Evolutionary conservation across 2,888 invertebrate species (phyloP).

Genomic region (Rugalucina vietnamica): DNA sequence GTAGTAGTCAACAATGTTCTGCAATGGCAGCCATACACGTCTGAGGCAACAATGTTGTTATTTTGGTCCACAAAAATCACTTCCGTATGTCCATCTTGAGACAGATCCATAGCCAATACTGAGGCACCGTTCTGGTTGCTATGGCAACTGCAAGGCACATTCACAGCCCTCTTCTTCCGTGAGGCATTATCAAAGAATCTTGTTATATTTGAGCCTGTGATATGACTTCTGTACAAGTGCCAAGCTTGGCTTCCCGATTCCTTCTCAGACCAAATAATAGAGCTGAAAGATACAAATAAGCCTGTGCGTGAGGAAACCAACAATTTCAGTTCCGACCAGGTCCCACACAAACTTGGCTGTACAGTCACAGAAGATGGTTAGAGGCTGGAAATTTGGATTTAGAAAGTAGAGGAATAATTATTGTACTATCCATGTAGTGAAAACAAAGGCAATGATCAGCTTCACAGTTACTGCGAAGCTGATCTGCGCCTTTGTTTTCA

Average conservation of each 20-base stretch:
- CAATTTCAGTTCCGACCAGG: too few relatives aligned
- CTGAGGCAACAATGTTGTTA: conserved; percentile 68
- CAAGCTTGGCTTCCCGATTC: conserved; percentile 23
- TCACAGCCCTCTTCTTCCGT: conserved; percentile 28
- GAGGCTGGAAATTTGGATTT: too few relatives aligned
- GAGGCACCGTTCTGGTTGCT: conserved; percentile 87
- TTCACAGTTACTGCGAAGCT: too few relatives aligned
- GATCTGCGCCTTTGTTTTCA: too few relatives aligned
- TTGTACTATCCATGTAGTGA: too few relatives aligned
- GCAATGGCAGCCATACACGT: conserved; percentile 73
- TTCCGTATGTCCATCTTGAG: conserved; percentile 82
- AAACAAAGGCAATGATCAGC: too few relatives aligned
- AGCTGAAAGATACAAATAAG: too few relatives aligned
- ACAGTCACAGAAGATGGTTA: too few relatives aligned
- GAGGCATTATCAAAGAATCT: conserved; percentile 38
- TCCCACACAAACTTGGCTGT: too few relatives aligned
- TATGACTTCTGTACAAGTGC: conserved; percentile 43
- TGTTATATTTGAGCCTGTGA: conserved; percentile 32
- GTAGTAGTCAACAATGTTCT: conserved; percentile 40
- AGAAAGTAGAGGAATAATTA: too few relatives aligned
- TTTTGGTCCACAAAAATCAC: conserved; percentile 68
- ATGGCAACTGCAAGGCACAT: conserved; percentile 88
- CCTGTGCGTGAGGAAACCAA: too few relatives aligned
- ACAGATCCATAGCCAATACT: conserved; percentile 89
- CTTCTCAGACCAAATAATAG: conserved; percentile 75